A percentile compares a stretch with the other conserved stretches of the same genome.
These are phyloP conservation scores for Oryzias woworae DNA, from an alignment of 2,113 vertebrate genomes.

Conservation along the genomic window DNA sequence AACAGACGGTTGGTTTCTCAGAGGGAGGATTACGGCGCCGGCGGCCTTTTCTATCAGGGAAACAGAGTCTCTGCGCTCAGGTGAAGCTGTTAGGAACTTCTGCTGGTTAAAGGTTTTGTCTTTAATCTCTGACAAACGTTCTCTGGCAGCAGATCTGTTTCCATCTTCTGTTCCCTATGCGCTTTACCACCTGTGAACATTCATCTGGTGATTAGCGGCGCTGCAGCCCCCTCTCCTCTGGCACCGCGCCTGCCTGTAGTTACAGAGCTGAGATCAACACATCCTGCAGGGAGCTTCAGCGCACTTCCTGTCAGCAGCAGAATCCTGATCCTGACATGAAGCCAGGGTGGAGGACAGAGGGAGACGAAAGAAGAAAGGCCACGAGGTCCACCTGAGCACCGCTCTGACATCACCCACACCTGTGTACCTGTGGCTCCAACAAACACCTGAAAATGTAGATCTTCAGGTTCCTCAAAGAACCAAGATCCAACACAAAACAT, in stretches of 20 bases:
- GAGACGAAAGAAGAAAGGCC: too few relatives aligned
- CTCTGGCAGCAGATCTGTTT: constrained; percentile 11
- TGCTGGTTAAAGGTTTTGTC: constrained; percentile 12
- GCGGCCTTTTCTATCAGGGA: constrained; percentile 26
- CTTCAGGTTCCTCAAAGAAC: too few relatives aligned
- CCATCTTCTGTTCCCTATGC: constrained; percentile 10
- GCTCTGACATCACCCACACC: too few relatives aligned
- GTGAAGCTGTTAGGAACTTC: constrained; percentile 4
- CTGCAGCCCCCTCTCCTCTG: too few relatives aligned
- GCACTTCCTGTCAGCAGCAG: constrained; percentile 24
- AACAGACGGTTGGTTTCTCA: too few relatives aligned
- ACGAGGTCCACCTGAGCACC: too few relatives aligned
- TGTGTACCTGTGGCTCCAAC: too few relatives aligned
- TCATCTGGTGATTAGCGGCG: constrained; percentile 37
- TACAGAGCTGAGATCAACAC: constrained; percentile 21
- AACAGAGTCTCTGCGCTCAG: constrained; percentile 30
- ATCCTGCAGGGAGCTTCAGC: constrained; percentile 12
- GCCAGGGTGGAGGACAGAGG: too few relatives aligned
- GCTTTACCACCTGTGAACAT: constrained; percentile 35
- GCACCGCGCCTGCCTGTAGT: too few relatives aligned
- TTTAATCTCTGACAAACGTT: constrained; percentile 25
- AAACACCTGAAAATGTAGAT: too few relatives aligned
- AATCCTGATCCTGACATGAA: not conserved
- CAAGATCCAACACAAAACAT: too few relatives aligned
- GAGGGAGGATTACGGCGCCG: too few relatives aligned